phyloP scores from a whole-genome alignment of 2,797 vertebrate species.

The Pseudomugil gertrudae region DNA sequence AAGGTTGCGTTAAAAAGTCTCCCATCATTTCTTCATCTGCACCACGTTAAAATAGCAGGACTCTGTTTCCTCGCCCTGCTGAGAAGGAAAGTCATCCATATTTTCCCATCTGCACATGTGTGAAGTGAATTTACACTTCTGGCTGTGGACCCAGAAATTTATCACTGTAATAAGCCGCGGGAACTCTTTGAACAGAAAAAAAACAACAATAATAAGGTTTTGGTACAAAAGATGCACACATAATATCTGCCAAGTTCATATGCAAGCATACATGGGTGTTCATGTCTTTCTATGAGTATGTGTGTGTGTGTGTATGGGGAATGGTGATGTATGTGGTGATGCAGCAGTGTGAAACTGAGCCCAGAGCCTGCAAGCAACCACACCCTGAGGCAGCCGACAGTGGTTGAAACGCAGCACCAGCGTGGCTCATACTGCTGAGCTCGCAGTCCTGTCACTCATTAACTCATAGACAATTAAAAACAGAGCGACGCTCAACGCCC shows the following conservation, averaged over 20 bases:
- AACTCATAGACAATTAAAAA: conserved; percentile 21
- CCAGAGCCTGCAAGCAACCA: conserved; percentile 51
- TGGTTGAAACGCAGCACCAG: conserved; percentile 34
- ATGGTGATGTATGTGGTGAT: conserved; percentile 32
- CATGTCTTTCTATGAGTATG: conserved; percentile 8
- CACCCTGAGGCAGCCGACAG: conserved; percentile 65
- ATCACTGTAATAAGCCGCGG: conserved; percentile 50
- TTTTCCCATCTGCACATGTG: conserved; percentile 58
- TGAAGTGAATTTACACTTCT: conserved; percentile 55
- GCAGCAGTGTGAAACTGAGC: conserved; percentile 43
- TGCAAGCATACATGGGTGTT: conserved; percentile 2
- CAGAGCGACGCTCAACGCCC: neutral
- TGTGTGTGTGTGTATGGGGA: conserved; percentile 30
- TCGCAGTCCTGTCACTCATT: conserved; percentile 43
- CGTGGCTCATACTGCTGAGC: conserved; percentile 37
- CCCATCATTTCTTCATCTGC: conserved; percentile 6
- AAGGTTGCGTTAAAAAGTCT: neutral
- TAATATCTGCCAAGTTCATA: conserved; percentile 50
- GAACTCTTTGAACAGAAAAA: conserved; percentile 30
- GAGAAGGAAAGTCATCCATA: conserved; percentile 27
- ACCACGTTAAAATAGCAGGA: conserved; percentile 20
- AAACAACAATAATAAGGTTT: conserved; percentile 9
- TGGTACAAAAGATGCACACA: conserved; percentile 5
- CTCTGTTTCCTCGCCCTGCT: neutral
- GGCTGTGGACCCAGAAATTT: conserved; percentile 51